Conservation (phyloP, 2,113 vertebrate species). For the Rhynchopsitta pachyrhyncha region DNA sequence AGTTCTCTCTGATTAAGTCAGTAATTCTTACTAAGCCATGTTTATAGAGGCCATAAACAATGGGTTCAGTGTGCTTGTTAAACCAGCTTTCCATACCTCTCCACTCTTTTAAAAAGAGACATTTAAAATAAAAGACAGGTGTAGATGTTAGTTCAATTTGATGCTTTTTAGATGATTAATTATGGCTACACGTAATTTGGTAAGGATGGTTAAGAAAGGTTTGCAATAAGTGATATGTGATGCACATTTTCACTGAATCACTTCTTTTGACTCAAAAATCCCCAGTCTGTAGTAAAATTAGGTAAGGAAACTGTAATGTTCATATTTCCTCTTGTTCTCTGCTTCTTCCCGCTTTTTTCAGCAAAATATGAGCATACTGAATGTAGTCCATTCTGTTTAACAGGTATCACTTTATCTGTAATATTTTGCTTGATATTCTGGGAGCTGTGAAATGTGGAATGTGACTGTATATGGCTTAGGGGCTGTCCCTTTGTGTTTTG, state of each 20-base stretch:
- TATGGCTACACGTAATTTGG: conserved; percentile 61
- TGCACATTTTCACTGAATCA: background rate
- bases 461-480: background rate
- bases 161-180: conserved; percentile 67
- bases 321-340: background rate
- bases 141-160: conserved; percentile 67
- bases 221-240: conserved; percentile 33
- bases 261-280: background rate
- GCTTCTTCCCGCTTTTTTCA: background rate
- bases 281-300: background rate
- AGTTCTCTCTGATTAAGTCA: conserved; percentile 82
- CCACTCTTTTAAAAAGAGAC: conserved; percentile 78
- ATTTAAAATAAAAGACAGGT: conserved; percentile 83
- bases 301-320: background rate
- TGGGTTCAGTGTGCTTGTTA: conserved; percentile 81
- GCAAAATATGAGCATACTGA: background rate
- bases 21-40: conserved; percentile 84
- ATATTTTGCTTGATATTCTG: background rate
- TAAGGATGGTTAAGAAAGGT: conserved; percentile 14
- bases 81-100: conserved; percentile 79
- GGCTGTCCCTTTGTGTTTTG: background rate
- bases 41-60: conserved; percentile 83
- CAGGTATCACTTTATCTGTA: background rate
- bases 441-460: background rate
- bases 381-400: background rate